phyloP scores from a whole-genome alignment of 2,797 vertebrate species.

The Spinus olivaceus region DNA sequence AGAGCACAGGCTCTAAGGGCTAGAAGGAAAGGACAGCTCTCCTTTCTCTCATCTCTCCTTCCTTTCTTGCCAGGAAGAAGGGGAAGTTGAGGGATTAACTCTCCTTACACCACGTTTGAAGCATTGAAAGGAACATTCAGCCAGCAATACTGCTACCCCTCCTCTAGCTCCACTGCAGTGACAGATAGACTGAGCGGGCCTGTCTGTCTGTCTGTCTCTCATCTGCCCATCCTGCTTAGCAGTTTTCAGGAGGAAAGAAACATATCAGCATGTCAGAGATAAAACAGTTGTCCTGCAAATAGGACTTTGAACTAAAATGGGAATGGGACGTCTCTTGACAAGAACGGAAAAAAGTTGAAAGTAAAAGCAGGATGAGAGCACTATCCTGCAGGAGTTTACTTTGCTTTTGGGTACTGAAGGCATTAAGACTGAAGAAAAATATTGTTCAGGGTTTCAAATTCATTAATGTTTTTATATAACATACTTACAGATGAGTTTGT shows the following conservation, averaged over 20 bases:
- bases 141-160: background rate
- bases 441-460: background rate
- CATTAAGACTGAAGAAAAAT: background rate
- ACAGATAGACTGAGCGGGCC: background rate
- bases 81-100: background rate
- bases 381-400: background rate
- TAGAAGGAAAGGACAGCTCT: background rate
- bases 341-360: background rate
- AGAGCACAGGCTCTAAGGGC: background rate
- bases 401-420: background rate
- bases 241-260: background rate
- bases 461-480: background rate
- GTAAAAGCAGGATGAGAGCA: background rate
- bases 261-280: background rate
- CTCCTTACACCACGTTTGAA: background rate
- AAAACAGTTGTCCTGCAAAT: background rate
- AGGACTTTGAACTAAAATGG: background rate
- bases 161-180: background rate
- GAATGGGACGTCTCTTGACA: background rate
- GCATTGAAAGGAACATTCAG: accelerated
- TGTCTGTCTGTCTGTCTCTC: background rate
- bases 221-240: background rate
- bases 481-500: background rate
- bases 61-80: background rate
- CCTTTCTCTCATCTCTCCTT: background rate